phyloP scores from a whole-genome alignment of 2,797 vertebrate genomes.

The Channallabes apus region DNA sequence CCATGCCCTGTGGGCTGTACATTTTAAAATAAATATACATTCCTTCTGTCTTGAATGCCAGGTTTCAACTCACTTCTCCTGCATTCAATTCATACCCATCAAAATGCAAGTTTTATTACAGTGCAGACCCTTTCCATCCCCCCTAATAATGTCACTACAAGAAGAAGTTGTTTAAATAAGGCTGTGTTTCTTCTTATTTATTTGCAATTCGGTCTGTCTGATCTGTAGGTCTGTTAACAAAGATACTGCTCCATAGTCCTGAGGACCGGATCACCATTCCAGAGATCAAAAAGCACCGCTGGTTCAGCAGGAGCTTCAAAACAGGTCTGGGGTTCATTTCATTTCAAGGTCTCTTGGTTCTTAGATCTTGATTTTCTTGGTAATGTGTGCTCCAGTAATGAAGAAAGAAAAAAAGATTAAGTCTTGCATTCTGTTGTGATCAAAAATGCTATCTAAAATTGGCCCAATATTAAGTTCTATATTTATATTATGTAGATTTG shows the following conservation, averaged over 20 bases:
- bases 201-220: constrained; percentile 16
- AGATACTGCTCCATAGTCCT: constrained; percentile 83
- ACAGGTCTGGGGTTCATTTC: constrained; percentile 45
- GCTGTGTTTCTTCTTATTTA: neutral
- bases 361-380: neutral
- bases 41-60: neutral
- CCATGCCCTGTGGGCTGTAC: neutral
- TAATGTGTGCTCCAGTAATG: neutral
- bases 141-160: neutral
- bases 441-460: neutral
- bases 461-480: neutral
- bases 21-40: neutral
- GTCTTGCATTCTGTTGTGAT: neutral
- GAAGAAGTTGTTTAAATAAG: neutral
- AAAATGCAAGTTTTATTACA: neutral
- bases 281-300: constrained; percentile 89
- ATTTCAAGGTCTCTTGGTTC: neutral
- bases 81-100: neutral
- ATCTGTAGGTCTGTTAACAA: constrained; percentile 84
- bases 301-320: constrained; percentile 79
- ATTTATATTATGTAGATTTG: neutral
- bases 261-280: constrained; percentile 77
- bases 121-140: neutral
- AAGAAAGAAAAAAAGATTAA: no score
- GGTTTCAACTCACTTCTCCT: neutral